These are phyloP conservation scores for cat (Felis catus) DNA, from an alignment of 2,113 vertebrate genomes.

Conservation along the genomic window F.catus_Fca126_mat1.0 CM031424.1:80149501-80150000, in stretches of 20 bases:
- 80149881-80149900: background rate
- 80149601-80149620: background rate
- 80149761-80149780: background rate
- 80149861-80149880: background rate
- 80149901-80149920: background rate
- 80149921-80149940: constrained; percentile 20
- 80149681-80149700: background rate
- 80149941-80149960: constrained; percentile 17
- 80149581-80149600: constrained; percentile 17
- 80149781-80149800: background rate
- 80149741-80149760: background rate
- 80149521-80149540: background rate
- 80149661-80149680: background rate
- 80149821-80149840: constrained; percentile 23
- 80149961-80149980: background rate
- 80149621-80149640: background rate
- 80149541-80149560: background rate
- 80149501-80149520: background rate
- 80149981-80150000: background rate
- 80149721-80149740: background rate
- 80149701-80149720: background rate
- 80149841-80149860: background rate
- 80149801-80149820: constrained; percentile 4
- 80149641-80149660: background rate
- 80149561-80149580: background rate